These are phyloP conservation scores for Ara ararauna DNA, from an alignment of 2,797 vertebrate species.

Conservation along the genomic window DNA sequence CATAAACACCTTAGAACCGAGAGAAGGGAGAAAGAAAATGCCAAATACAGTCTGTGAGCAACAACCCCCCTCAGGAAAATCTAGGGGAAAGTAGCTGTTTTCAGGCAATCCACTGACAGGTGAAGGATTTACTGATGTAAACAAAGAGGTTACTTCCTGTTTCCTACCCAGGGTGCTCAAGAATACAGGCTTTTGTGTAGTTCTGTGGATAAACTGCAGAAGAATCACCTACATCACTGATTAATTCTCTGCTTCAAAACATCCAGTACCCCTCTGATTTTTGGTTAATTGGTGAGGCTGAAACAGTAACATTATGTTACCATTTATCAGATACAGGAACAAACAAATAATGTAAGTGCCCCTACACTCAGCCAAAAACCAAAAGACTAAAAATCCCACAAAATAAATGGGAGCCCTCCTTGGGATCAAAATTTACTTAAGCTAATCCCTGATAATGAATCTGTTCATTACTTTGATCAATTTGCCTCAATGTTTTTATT, in stretches of 20 bases:
- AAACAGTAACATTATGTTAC: background rate
- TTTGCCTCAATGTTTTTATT: background rate
- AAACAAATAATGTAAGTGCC: background rate
- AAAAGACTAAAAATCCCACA: background rate
- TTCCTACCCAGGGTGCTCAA: background rate
- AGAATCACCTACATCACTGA: background rate
- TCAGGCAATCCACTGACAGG: background rate
- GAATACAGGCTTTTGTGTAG: background rate
- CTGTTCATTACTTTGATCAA: background rate
- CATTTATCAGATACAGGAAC: background rate
- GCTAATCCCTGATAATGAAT: background rate
- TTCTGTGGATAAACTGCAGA: background rate
- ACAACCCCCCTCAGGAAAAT: background rate
- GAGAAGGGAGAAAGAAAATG: conserved; percentile 16
- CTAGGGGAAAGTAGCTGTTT: background rate
- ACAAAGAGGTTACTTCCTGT: background rate
- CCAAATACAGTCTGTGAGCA: background rate
- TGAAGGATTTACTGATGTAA: background rate
- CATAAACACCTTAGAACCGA: conserved; percentile 18
- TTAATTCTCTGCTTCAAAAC: background rate
- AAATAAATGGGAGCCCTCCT: background rate
- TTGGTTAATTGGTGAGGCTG: background rate
- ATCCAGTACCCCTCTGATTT: rapidly evolving
- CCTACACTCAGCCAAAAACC: background rate
- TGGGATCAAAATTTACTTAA: background rate